Evolutionary conservation across 1,140 invertebrate species (phyloP), one percentile per base, ranked within the genome.

Genomic region (Monochamus saltuarius): DNA sequence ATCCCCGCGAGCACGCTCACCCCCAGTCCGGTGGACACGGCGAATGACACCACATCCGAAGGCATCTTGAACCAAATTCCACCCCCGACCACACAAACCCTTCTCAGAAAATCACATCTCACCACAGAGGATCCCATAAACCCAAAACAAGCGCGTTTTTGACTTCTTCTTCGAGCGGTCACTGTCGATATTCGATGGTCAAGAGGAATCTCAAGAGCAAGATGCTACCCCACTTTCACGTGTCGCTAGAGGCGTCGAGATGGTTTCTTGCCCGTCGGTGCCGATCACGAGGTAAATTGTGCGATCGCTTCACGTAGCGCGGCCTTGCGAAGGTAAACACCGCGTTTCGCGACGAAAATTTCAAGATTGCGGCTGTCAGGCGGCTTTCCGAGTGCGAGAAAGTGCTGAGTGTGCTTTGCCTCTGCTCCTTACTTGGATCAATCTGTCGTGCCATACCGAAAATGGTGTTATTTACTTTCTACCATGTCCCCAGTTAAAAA

Each of bases 1-100:
- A 84, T 80, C 0, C 82, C 82, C 9, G 82, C 82, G n/a, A 84
- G 65, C 11, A 84, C 77, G 17, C 82, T 81, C 11, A 84, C 73
- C 56, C 82, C 82, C 22, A 84, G 74, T 4, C 82, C 80, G 0
- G 82, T 77, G 0, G 79, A 76, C 34, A 84, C 70, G 2, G 78
- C 79, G 46, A 83, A 62, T 2, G 74, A 67, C 0, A 78, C 57
- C 1, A 79, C 77, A 63, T 83, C 82, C 4, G 79, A 78, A 73
- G 74, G 73, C 73, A 76, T 76, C 45, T 64, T 68, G 38, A 34
- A 40, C 16, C 45, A 34, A 7, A 39, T 45, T 47, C 55, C 54
- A 38, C 40, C 61, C n/a, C 43, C 14, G 49, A 59, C 50, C 2
- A 61, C 35, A 13, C 59, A 68, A 37, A 61, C 38, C 29, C 39